phyloP scores from a whole-genome alignment of 2,113 vertebrate species.

The Microtus richardsoni region DNA sequence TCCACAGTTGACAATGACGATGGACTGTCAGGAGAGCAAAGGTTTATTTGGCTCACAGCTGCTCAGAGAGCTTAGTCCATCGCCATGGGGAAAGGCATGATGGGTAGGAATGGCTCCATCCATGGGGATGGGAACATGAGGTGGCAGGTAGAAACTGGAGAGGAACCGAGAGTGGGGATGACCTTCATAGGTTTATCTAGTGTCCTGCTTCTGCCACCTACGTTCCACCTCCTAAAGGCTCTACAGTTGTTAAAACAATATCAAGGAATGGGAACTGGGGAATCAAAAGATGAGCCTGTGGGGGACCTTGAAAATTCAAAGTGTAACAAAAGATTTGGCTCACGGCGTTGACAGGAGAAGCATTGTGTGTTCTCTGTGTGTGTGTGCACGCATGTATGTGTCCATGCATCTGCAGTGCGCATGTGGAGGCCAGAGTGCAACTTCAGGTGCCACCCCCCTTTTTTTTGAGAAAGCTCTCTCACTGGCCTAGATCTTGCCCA shows the following conservation, averaged over 20 bases:
- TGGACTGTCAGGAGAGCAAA: background rate
- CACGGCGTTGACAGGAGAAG: background rate
- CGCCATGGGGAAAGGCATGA: background rate
- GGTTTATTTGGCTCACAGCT: background rate
- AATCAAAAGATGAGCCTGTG: background rate
- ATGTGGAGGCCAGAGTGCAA: background rate
- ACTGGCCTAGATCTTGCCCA: background rate
- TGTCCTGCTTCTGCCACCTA: background rate
- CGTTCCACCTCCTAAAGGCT: background rate
- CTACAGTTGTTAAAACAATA: background rate
- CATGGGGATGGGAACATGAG: too few relatives aligned
- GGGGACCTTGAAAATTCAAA: too few relatives aligned
- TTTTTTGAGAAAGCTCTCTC: background rate
- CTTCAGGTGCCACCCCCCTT: too few relatives aligned
- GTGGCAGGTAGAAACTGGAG: background rate
- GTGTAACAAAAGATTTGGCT: background rate
- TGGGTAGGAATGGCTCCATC: background rate
- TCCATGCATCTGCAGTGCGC: background rate
- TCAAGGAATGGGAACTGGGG: background rate
- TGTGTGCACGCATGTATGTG: too few relatives aligned
- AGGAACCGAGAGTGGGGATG: too few relatives aligned
- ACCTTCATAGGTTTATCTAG: background rate
- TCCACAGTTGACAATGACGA: background rate
- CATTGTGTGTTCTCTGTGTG: too few relatives aligned
- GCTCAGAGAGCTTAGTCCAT: background rate